Conservation (phyloP, 2,888 invertebrate genomes). For the Oconnorella tubifera region DNA sequence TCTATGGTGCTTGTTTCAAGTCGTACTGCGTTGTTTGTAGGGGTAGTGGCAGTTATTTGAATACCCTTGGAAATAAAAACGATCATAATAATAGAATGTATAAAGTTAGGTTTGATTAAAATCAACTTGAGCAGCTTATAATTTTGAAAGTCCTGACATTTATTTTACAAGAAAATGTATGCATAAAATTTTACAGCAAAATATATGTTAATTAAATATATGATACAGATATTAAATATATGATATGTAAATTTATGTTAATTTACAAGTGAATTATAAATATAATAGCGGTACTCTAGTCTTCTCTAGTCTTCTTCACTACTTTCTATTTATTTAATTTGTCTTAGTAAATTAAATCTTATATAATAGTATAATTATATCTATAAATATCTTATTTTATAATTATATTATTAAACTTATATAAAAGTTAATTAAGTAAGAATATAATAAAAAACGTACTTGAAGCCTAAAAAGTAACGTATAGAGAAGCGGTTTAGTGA, state of each 20-base stretch:
- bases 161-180: not conserved
- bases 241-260: no score
- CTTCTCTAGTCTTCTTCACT: no score
- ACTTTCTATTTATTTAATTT: no score
- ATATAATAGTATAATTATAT: no score
- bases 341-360: no score
- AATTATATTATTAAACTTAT: not conserved
- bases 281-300: no score
- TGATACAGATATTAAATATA: no score
- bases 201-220: not conserved
- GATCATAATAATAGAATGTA: not conserved
- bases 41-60: constrained; percentile 95
- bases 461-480: constrained; percentile 83
- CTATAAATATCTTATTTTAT: no score
- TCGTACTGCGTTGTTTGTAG: constrained; percentile 91
- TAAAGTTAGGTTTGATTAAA: not conserved
- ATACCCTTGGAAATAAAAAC: constrained; percentile 66
- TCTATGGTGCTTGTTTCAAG: constrained; percentile 92
- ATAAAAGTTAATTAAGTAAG: no score
- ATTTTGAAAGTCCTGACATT: not conserved
- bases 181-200: not conserved
- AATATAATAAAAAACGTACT: constrained; percentile 60
- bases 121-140: not conserved
- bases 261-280: no score
- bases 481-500: constrained; percentile 70